phyloP scores from a whole-genome alignment of 2,797 vertebrate genomes.

The Phaenicophaeus curvirostris region DNA sequence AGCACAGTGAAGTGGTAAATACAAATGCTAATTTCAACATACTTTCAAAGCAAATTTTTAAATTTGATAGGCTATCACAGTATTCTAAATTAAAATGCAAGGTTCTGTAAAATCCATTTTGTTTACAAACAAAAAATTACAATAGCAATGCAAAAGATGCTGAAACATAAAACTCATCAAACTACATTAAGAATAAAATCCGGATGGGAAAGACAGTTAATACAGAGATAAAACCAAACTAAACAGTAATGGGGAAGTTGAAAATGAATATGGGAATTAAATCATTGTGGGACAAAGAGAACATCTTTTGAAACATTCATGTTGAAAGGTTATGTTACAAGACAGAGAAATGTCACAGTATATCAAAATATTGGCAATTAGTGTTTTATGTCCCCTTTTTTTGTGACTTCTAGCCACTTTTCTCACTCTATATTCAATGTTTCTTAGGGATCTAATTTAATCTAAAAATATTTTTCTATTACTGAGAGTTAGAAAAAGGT shows the following conservation, averaged over 20 bases:
- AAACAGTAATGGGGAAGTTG: background rate
- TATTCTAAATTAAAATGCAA: slow-evolving; percentile 67
- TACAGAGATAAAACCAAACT: background rate
- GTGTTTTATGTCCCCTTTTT: background rate
- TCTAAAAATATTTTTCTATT: background rate
- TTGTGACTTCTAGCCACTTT: background rate
- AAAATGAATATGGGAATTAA: background rate
- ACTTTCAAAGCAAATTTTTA: slow-evolving; percentile 64
- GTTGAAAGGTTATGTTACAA: background rate
- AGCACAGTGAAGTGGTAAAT: slow-evolving; percentile 76
- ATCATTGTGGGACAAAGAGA: background rate
- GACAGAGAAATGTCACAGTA: background rate
- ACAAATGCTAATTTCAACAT: slow-evolving; percentile 73
- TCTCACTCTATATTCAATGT: background rate
- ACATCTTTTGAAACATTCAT: background rate
- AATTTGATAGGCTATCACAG: slow-evolving; percentile 43
- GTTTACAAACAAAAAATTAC: slow-evolving; percentile 49
- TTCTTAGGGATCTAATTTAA: background rate
- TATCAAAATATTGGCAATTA: background rate
- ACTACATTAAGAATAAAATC: background rate
- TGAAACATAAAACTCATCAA: slow-evolving; percentile 33
- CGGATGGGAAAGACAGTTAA: background rate
- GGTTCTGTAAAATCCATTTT: slow-evolving; percentile 53
- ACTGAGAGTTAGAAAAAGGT: background rate
- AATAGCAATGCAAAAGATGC: background rate